Evolutionary conservation across 2,888 invertebrate species (phyloP), one percentile per base, ranked within the genome.

Genomic region (Seira musarum): DNA sequence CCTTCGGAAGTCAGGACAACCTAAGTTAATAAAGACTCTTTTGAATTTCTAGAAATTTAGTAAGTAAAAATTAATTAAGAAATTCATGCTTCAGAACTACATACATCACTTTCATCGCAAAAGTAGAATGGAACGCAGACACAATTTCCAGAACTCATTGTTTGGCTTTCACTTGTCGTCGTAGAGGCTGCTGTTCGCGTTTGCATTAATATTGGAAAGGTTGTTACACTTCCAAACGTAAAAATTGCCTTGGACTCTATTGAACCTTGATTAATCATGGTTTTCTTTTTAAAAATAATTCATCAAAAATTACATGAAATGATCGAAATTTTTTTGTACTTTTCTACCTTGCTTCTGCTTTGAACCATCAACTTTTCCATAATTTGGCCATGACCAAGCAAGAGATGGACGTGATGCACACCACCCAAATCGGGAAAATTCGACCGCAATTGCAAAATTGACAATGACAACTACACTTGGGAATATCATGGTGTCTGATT

Each of bases 121-220:
- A 69, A 81, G 61, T 85, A 86, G 77, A 84, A 86, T 24, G 86
- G 86, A 5, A 86, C 86, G 77, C 86, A 86, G 49, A 80, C 83
- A 53, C 86, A 86, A 69, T 84, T 83, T 68, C 30, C 68, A 67
- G 49, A 61, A 0, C n/a, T 8, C 19, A 66, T 53, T 30, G 60
- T 57, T 10, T 57, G 40, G 69, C 24, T 21, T 21, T n/a, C 1
- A n/a, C 73, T 24, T 15, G 49, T 61, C 19, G 69, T 13, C 21
- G 64, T 40, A 0, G 69, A 8, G 1, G 74, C 22, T 15, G 61
- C 15, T 30, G 73, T 61, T 1, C 64, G 79, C 0, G 69, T 75
- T 63, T 25, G 57, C 35, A 49, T 70, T 25, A 69, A 21, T 17
- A n/a, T 61, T 15, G 79, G 71, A 17, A 64, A 35, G 10, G 80